These are phyloP conservation scores for Cynaeus angustus DNA, from an alignment of 2,888 invertebrate genomes.

Conservation along the genomic window DNA sequence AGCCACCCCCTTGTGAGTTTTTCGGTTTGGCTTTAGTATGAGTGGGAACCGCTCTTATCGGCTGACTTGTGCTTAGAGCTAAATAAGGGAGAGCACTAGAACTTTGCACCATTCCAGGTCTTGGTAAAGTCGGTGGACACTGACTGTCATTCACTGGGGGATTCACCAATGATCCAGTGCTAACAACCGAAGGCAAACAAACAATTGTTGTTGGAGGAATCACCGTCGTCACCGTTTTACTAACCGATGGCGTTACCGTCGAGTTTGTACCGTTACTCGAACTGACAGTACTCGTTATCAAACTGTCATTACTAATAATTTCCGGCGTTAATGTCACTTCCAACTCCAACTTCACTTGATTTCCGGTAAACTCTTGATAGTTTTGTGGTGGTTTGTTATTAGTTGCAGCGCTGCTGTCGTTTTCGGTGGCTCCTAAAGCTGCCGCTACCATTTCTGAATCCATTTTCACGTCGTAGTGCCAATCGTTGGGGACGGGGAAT, in stretches of 20 bases:
- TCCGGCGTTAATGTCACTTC: conserved; percentile 78
- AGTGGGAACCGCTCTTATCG: conserved; percentile 72
- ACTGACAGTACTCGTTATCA: conserved; percentile 74
- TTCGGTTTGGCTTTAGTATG: conserved; percentile 70
- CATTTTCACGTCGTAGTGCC: conserved; percentile 71
- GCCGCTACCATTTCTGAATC: conserved; percentile 73
- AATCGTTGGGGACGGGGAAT: conserved; percentile 71
- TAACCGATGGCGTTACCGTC: conserved; percentile 64
- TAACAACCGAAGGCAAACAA: conserved; percentile 71
- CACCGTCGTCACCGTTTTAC: conserved; percentile 70
- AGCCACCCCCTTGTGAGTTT: conserved; percentile 51
- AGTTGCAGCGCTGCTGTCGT: conserved; percentile 9
- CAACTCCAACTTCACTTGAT: conserved; percentile 70
- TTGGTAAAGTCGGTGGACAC: conserved; percentile 48
- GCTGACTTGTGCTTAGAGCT: conserved; percentile 73
- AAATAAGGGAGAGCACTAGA: conserved; percentile 73
- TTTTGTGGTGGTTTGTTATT: conserved; percentile 39
- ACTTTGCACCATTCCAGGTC: conserved; percentile 69
- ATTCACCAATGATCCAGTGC: conserved; percentile 64
- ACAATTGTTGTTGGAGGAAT: conserved; percentile 75
- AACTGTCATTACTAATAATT: conserved; percentile 72
- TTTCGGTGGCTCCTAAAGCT: conserved; percentile 67
- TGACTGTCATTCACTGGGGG: conserved; percentile 61
- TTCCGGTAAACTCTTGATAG: conserved; percentile 53
- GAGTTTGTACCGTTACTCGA: conserved; percentile 61